phyloP scores from a whole-genome alignment of 2,113 vertebrate genomes.

The Chlamydotis undulata region DNA sequence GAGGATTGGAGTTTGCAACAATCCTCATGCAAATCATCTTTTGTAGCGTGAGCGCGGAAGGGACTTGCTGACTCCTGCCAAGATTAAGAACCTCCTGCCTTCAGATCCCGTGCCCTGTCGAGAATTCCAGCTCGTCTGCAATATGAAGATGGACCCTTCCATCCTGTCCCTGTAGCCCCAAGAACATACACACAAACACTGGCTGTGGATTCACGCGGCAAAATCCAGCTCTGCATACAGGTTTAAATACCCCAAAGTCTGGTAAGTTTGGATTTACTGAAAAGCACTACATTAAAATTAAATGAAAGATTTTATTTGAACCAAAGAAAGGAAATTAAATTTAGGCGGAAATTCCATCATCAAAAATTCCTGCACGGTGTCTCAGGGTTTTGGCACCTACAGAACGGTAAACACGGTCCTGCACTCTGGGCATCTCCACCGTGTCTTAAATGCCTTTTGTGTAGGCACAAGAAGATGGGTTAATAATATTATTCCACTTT shows the following conservation, averaged over 20 bases:
- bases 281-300: background rate
- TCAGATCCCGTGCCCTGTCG: background rate
- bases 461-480: background rate
- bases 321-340: conserved; percentile 41
- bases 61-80: background rate
- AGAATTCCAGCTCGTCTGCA: background rate
- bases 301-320: background rate
- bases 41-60: background rate
- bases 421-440: background rate
- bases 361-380: background rate
- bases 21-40: background rate
- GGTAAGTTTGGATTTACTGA: background rate
- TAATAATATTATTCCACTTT: background rate
- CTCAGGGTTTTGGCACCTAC: background rate
- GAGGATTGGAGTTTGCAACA: background rate
- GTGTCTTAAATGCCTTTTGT: background rate
- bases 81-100: background rate
- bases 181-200: background rate
- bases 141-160: background rate
- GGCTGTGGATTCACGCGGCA: background rate
- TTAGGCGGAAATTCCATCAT: conserved; percentile 2
- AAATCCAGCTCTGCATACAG: background rate
- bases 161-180: background rate
- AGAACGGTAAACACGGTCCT: background rate
- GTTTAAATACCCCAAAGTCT: background rate